Evolutionary conservation across 2,113 vertebrate species (phyloP), one percentile per base, ranked within the genome.

Genomic region (Bombycilla garrulus): DNA sequence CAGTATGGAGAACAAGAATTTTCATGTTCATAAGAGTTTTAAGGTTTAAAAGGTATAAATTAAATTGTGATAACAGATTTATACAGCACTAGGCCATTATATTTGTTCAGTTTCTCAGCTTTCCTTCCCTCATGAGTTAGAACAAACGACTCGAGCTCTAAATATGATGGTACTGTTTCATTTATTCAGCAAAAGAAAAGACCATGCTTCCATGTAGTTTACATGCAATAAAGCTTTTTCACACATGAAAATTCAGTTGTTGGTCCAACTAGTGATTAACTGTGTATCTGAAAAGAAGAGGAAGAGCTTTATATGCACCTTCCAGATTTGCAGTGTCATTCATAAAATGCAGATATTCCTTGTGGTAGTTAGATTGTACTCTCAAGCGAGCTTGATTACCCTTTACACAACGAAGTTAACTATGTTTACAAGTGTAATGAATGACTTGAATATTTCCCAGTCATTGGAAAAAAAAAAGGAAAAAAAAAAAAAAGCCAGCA

Each of bases 1-100:
- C 67, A 48, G 45, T 54, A 72, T 25, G 19, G 62, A 94, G 84
- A 96, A 73, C 20, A 48, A 4, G 6, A 38, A 94, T 95, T 96
- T 96, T 60, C 56, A 90, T 56, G 81, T 95, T 94, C 53, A 48
- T 64, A 92, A 77, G 70, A 95, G 70, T 86, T 79, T 72, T 81
- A 64, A 60, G 76, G n/a, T 78, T 74, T 57, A 79, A 86, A 66
- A 87, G 29, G 28, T 77, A 79, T 76, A 35, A 88, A 14, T 88
- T 95, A 80, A 92, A 77, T 38, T 61, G 7, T 36, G 56, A 23
- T 61, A 76, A 64, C 17, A 78, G 25, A 6, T 85, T 77, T 79
- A 48, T 33, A n/a, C 5, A 87, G 9, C 26, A 29, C 11, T 69
- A 42, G 11, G 38, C 23, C 19, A 17, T 38, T 31, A 29, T 6